These are phyloP conservation scores for Hystrix brachyura DNA, from an alignment of 2,113 vertebrate genomes.

Conservation along the genomic window DNA sequence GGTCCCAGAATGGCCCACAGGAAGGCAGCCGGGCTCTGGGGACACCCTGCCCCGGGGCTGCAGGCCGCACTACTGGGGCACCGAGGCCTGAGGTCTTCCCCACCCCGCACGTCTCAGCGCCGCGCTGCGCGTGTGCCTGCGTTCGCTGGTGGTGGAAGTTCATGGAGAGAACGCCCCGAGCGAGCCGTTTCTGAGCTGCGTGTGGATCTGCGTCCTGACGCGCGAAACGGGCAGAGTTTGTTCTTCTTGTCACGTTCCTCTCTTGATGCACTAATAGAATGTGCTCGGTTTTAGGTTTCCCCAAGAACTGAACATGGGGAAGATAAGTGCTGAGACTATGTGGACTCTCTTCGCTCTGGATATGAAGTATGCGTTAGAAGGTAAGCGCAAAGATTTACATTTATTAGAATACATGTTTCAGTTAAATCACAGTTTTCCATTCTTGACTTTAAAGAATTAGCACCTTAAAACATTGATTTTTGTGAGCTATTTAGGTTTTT, in stretches of 20 bases:
- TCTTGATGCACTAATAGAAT: slow-evolving; percentile 59
- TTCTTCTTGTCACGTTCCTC: not conserved
- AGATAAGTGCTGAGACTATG: slow-evolving; percentile 95
- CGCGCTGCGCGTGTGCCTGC: no score
- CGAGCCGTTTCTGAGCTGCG: not conserved
- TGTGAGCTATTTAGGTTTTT: not conserved
- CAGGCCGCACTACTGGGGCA: not conserved
- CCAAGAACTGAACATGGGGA: slow-evolving; percentile 97
- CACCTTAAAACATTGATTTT: not conserved
- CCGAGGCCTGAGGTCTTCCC: not conserved
- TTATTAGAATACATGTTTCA: slow-evolving; percentile 23
- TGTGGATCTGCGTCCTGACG: not conserved
- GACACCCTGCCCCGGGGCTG: not conserved
- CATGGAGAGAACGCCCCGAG: no score
- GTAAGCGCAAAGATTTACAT: slow-evolving; percentile 85
- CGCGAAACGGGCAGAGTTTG: not conserved
- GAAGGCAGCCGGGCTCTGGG: not conserved
- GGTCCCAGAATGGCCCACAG: not conserved
- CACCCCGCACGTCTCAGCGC: not conserved
- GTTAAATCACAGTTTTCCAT: not conserved
- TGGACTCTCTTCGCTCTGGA: slow-evolving; percentile 97
- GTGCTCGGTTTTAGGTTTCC: slow-evolving; percentile 93
- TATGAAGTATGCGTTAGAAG: slow-evolving; percentile 98
- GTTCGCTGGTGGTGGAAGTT: no score
- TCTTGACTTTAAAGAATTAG: slow-evolving; percentile 12